Evolutionary conservation across 1,140 invertebrate genomes (phyloP).

Genomic region (Lordiphosa clarofinis): DNA sequence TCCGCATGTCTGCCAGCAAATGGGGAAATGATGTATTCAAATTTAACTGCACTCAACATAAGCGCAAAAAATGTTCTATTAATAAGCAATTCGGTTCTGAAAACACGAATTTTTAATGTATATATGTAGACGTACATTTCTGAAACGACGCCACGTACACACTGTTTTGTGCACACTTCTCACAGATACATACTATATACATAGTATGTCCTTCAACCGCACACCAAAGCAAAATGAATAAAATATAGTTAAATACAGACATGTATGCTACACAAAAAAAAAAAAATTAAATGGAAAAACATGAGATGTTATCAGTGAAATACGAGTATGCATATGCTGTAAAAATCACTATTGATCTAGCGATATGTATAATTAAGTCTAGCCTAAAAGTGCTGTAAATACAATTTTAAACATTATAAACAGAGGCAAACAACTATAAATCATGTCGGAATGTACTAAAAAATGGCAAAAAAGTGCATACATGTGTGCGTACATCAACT

Average conservation of each 20-base stretch:
- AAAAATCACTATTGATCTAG: constrained; percentile 53
- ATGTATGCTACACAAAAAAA: constrained; percentile 17
- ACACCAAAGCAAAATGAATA: constrained; percentile 27
- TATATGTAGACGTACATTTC: constrained; percentile 31
- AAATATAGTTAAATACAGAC: constrained; percentile 35
- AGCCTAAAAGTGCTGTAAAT: constrained; percentile 63
- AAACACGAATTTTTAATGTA: constrained; percentile 56
- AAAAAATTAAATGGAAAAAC: constrained; percentile 25
- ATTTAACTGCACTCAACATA: constrained; percentile 6
- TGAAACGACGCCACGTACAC: constrained; percentile 21
- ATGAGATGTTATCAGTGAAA: constrained; percentile 64
- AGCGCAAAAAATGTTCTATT: constrained; percentile 3
- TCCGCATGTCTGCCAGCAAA: background rate
- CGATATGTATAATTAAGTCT: constrained; percentile 53
- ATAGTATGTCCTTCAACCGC: constrained; percentile 6
- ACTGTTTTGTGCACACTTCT: constrained; percentile 33
- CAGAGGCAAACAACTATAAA: constrained; percentile 50
- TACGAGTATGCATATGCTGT: constrained; percentile 56
- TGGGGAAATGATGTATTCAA: too few species aligned
- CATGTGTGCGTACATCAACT: constrained; percentile 11
- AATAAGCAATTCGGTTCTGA: background rate
- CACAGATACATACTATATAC: constrained; percentile 3
- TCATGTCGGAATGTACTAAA: constrained; percentile 29
- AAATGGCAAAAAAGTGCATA: constrained; percentile 19
- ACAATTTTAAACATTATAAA: constrained; percentile 67